phyloP scores from a whole-genome alignment of 2,888 invertebrate species.

The Camponotus fellah region DNA sequence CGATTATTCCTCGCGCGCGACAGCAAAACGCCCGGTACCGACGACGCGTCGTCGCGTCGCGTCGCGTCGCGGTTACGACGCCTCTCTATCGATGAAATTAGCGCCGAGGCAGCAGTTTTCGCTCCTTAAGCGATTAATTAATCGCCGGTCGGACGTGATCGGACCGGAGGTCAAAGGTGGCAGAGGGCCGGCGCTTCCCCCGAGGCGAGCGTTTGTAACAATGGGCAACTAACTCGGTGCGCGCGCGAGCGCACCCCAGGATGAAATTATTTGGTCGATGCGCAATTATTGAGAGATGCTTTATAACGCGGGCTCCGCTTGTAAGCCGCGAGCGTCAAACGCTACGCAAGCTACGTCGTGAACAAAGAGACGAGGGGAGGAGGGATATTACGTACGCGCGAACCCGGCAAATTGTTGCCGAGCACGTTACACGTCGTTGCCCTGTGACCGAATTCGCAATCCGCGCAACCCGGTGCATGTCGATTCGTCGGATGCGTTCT shows the following conservation, averaged over 20 bases:
- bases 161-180: conserved; percentile 61
- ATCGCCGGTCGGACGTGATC: conserved; percentile 66
- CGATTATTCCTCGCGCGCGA: neutral
- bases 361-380: conserved; percentile 47
- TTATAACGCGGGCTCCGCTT: conserved; percentile 68
- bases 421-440: conserved; percentile 21
- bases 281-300: conserved; percentile 75
- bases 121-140: conserved; percentile 73
- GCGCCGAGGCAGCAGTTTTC: conserved; percentile 30
- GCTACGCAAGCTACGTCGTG: conserved; percentile 19
- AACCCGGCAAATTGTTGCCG: conserved; percentile 62
- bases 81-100: neutral
- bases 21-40: neutral
- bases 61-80: neutral
- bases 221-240: conserved; percentile 49
- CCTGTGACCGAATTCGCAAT: conserved; percentile 31
- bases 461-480: neutral
- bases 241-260: conserved; percentile 44
- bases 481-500: conserved; percentile 4
- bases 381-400: conserved; percentile 59
- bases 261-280: conserved; percentile 76
- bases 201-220: conserved; percentile 53
- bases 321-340: conserved; percentile 67
- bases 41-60: neutral
- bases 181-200: conserved; percentile 44